phyloP scores from a whole-genome alignment of 2,797 vertebrate species.

The Sebastolobus altivelis region DNA sequence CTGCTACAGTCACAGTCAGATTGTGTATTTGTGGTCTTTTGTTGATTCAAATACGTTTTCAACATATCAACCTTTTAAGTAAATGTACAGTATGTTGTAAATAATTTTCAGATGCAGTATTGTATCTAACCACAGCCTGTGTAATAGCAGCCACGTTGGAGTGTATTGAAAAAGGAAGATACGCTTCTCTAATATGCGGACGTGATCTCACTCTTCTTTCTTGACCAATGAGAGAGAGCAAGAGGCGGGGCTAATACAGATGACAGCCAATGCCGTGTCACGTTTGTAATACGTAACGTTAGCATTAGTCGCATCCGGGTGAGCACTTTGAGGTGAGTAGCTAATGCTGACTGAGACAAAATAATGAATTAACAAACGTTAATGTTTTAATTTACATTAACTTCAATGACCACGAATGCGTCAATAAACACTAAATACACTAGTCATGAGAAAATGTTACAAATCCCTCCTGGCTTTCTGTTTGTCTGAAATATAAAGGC shows the following conservation, averaged over 20 bases:
- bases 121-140: neutral
- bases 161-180: neutral
- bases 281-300: constrained; percentile 50
- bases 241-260: constrained; percentile 26
- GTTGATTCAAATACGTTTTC: neutral
- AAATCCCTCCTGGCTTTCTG: neutral
- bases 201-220: constrained; percentile 28
- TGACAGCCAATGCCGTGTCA: constrained; percentile 64
- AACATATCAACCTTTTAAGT: neutral
- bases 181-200: neutral
- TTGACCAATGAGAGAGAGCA: constrained; percentile 44
- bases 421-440: neutral
- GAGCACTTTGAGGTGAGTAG: constrained; percentile 77
- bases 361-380: constrained; percentile 34
- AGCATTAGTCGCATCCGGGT: constrained; percentile 78
- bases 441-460: neutral
- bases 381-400: constrained; percentile 7
- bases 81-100: accelerated
- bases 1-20: neutral
- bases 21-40: neutral
- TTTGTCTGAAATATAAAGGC: constrained; percentile 2
- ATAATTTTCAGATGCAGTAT: neutral
- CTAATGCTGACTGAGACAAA: constrained; percentile 53
- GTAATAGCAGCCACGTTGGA: constrained; percentile 64
- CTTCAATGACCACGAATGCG: accelerated